Percentiles rank a stretch among this genome's conserved stretches.
Conservation (phyloP, 2,113 vertebrate species). For the Aleadryas rufinucha region DNA sequence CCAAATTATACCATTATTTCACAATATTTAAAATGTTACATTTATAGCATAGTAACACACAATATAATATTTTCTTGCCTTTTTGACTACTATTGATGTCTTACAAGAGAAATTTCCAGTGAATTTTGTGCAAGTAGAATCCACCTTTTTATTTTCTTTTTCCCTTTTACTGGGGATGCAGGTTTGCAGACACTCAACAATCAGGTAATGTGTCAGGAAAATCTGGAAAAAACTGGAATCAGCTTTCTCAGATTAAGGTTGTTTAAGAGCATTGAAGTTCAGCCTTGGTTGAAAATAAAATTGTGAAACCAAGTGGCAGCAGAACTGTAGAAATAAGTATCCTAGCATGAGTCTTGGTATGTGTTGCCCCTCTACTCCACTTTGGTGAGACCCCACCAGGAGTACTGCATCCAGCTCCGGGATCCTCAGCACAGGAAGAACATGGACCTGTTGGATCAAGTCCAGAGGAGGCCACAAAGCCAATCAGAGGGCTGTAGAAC, state of each 20-base stretch:
- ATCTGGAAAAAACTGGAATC: neutral
- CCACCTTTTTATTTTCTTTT: neutral
- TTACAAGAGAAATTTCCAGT: neutral
- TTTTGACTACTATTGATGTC: neutral
- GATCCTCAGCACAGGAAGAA: neutral
- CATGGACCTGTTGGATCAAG: neutral
- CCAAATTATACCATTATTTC: neutral
- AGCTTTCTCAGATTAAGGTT: neutral
- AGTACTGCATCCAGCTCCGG: neutral
- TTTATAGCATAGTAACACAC: neutral
- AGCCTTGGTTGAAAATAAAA: neutral
- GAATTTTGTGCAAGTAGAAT: neutral
- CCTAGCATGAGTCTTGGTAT: neutral
- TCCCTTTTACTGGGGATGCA: neutral
- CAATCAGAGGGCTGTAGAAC: accelerated
- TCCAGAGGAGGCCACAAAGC: neutral
- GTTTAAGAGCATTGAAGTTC: neutral
- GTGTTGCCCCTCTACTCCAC: neutral
- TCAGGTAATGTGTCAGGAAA: neutral
- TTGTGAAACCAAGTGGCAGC: neutral
- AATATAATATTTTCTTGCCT: neutral
- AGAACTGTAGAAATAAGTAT: neutral
- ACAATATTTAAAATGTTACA: neutral
- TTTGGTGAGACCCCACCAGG: neutral
- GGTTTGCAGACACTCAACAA: neutral